These are phyloP conservation scores for Isoperla grammatica DNA, from an alignment of 2,888 invertebrate genomes.

Conservation along the genomic window DNA sequence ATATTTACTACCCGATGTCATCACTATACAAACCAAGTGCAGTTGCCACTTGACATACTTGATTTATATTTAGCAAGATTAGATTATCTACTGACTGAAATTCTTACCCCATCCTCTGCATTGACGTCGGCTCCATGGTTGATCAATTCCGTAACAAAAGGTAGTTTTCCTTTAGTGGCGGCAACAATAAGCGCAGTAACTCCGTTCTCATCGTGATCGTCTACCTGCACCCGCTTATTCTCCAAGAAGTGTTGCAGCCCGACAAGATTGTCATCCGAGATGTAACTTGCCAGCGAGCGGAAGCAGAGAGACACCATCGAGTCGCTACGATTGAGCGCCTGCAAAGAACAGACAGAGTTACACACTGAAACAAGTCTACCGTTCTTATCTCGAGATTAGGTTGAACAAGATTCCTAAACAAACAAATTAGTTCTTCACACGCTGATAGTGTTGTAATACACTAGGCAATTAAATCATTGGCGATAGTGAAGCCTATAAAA, in stretches of 20 bases:
- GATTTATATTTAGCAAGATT: no score
- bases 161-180: constrained; percentile 74
- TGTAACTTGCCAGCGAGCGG: constrained; percentile 71
- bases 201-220: constrained; percentile 91
- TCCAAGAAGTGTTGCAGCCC: constrained; percentile 78
- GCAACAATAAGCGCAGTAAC: constrained; percentile 92
- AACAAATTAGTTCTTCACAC: no score
- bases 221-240: constrained; percentile 73
- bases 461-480: no score
- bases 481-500: no score
- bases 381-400: no score
- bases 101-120: constrained; percentile 69
- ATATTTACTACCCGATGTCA: no score
- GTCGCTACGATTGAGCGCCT: constrained; percentile 85
- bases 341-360: constrained; percentile 33
- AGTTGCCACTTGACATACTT: no score
- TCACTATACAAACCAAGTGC: no score
- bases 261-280: constrained; percentile 71
- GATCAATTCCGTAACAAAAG: constrained; percentile 78
- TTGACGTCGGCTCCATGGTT: constrained; percentile 89
- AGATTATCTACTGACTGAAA: no score
- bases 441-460: no score
- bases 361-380: no score
- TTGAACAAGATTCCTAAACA: no score
- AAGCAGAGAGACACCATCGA: constrained; percentile 89